Evolutionary conservation across 2,113 vertebrate genomes (phyloP).

Genomic region (Neolamprologus longior): DNA sequence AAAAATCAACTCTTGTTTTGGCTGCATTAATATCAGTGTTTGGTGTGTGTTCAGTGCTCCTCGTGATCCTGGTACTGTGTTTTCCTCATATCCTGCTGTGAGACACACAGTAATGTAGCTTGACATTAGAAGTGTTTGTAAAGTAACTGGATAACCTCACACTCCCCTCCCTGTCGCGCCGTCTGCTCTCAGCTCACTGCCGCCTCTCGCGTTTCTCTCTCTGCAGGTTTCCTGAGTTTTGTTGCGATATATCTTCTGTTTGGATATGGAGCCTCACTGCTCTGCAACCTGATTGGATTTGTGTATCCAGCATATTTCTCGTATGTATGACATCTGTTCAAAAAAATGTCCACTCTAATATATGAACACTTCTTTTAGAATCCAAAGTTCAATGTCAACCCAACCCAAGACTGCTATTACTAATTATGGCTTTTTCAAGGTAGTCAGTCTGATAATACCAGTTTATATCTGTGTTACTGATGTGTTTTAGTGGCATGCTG

Average conservation of each 20-base stretch:
- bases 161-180: not conserved
- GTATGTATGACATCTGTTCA: constrained; percentile 70
- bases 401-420: not conserved
- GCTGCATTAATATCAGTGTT: not conserved
- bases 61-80: constrained; percentile 25
- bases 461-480: not conserved
- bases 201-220: not conserved
- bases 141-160: not conserved
- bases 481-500: not conserved
- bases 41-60: not conserved
- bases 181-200: not conserved
- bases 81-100: constrained; percentile 25
- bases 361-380: not conserved
- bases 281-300: constrained; percentile 94
- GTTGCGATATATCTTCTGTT: constrained; percentile 84
- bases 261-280: constrained; percentile 85
- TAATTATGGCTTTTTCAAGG: not conserved
- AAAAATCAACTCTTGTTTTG: not conserved
- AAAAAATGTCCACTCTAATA: not conserved
- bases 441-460: not conserved
- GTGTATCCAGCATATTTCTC: constrained; percentile 87
- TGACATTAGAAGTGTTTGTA: not conserved
- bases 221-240: constrained; percentile 69
- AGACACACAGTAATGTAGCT: not conserved
- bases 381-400: too few relatives aligned